Evolutionary conservation across 2,113 vertebrate genomes (phyloP).

Genomic region (Pygoscelis antarcticus): DNA sequence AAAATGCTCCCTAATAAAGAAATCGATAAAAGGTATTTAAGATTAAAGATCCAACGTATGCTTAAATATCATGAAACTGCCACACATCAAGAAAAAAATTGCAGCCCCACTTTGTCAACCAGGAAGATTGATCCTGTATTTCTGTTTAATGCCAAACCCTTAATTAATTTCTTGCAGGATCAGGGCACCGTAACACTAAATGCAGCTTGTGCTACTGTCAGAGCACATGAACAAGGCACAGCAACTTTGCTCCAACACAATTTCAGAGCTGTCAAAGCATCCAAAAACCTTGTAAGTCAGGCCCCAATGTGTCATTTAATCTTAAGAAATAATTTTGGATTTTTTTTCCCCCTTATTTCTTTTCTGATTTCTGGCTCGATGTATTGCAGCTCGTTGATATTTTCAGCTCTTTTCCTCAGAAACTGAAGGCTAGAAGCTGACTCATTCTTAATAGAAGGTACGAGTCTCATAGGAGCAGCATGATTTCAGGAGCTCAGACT

Average conservation of each 20-base stretch:
- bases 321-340: not conserved
- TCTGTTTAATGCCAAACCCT: not conserved
- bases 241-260: not conserved
- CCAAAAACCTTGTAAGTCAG: not conserved
- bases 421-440: not conserved
- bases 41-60: not conserved
- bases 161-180: not conserved
- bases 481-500: not conserved
- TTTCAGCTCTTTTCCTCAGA: constrained; percentile 2
- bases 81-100: not conserved
- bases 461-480: not conserved
- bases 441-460: not conserved
- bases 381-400: not conserved
- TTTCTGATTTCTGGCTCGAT: not conserved
- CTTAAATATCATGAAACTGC: not conserved
- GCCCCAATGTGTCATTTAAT: not conserved
- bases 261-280: not conserved
- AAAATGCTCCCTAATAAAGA: not conserved
- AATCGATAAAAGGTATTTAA: not conserved
- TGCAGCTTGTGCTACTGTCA: not conserved
- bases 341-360: not conserved
- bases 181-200: not conserved
- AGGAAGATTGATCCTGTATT: not conserved
- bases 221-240: not conserved
- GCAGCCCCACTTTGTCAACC: not conserved